Evolutionary conservation across 92 coral and sea anemone genomes (phyloP).

Genomic region (Zoanthus sansibaricus): DNA sequence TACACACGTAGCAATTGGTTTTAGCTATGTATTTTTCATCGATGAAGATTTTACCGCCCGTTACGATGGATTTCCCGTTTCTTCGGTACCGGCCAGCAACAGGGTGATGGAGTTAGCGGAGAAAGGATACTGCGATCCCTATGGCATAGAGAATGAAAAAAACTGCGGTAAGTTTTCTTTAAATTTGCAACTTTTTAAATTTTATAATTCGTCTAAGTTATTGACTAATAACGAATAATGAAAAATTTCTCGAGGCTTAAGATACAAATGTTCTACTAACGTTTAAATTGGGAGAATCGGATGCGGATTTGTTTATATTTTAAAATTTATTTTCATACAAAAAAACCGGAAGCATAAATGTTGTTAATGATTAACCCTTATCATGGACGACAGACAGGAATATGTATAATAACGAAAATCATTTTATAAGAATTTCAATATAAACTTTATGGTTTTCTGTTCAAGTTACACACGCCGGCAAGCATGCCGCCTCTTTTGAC

Average conservation of each 20-base stretch:
- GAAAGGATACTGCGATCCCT: conserved; percentile 13
- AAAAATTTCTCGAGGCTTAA: background rate
- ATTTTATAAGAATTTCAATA: too few species aligned
- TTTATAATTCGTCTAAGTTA: too few species aligned
- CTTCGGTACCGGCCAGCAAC: background rate
- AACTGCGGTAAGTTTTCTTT: conserved; percentile 1
- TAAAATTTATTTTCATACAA: too few species aligned
- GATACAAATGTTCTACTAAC: background rate
- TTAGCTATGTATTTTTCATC: conserved; percentile 77
- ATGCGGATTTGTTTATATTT: too few species aligned
- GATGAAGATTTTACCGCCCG: conserved; percentile 73
- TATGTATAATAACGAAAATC: too few species aligned
- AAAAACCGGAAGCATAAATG: too few species aligned
- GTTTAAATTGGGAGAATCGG: too few species aligned
- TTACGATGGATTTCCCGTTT: conserved; percentile 13
- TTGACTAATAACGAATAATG: background rate
- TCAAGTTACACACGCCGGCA: too few species aligned
- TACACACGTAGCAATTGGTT: conserved; percentile 58
- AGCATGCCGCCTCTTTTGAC: too few species aligned
- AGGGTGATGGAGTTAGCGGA: background rate
- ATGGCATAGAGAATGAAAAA: background rate
- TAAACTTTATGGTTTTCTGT: too few species aligned
- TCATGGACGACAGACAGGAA: too few species aligned
- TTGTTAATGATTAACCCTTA: too few species aligned
- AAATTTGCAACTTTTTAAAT: background rate